phyloP scores from a whole-genome alignment of 2,888 invertebrate species.

The Mechanitis mazaeus region DNA sequence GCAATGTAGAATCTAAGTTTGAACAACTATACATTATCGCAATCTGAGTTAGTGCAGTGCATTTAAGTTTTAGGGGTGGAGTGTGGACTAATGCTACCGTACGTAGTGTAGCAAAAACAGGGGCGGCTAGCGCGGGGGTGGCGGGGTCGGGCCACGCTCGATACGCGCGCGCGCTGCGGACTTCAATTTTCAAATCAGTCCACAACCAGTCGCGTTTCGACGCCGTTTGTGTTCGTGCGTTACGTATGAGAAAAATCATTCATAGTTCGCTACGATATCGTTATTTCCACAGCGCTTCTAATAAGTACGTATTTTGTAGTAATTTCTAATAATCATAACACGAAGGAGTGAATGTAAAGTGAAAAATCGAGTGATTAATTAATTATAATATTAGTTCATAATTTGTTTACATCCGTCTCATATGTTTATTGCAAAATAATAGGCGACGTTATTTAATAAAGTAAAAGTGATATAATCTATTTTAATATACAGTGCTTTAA shows the following conservation, averaged over 20 bases:
- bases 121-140: conserved; percentile 57
- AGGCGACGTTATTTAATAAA: background rate
- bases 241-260: conserved; percentile 44
- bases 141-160: conserved; percentile 59
- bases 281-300: conserved; percentile 47
- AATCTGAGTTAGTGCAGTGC: conserved; percentile 20
- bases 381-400: conserved; percentile 30
- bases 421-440: conserved; percentile 46
- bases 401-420: conserved; percentile 66
- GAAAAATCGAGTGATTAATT: conserved; percentile 7
- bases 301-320: conserved; percentile 57
- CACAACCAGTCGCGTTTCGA: conserved; percentile 60
- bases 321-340: conserved; percentile 9
- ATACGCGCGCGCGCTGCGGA: conserved; percentile 72
- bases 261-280: conserved; percentile 65
- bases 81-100: conserved; percentile 22
- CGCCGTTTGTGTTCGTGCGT: conserved; percentile 46
- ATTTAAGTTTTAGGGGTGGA: conserved; percentile 29
- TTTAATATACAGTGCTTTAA: background rate
- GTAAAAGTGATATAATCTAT: background rate
- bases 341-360: conserved; percentile 6
- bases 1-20: conserved; percentile 1
- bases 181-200: conserved; percentile 30
- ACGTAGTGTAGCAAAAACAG: conserved; percentile 45
- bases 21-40: background rate